phyloP scores from a whole-genome alignment of 2,113 vertebrate species.

The Poeciliopsis retropinna region DNA sequence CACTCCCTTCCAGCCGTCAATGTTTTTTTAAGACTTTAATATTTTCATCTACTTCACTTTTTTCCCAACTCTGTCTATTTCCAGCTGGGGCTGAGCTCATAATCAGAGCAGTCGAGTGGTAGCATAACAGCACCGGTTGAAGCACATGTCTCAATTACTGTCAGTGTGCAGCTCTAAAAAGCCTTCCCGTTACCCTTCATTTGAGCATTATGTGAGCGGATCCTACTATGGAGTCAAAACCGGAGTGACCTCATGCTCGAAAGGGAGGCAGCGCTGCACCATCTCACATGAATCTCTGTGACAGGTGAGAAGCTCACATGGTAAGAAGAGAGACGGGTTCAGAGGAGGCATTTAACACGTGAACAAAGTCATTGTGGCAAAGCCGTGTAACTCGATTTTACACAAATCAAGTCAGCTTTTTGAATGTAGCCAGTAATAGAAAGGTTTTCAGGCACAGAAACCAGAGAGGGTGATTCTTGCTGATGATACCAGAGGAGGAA shows the following conservation, averaged over 20 bases:
- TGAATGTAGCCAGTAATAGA: not conserved
- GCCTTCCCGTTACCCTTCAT: conserved; percentile 36
- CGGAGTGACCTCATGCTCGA: not conserved
- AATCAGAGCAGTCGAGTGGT: conserved; percentile 37
- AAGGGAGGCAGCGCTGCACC: conserved; percentile 2
- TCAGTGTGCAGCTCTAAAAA: conserved; percentile 43
- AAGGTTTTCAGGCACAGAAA: not conserved
- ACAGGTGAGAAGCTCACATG: conserved; percentile 10
- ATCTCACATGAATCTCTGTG: not conserved
- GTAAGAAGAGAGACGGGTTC: conserved; percentile 11
- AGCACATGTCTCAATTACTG: conserved; percentile 65
- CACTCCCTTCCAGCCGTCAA: not conserved
- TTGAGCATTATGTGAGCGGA: conserved; percentile 30
- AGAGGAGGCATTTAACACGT: not conserved
- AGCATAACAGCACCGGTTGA: conserved; percentile 32
- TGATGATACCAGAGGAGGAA: not conserved
- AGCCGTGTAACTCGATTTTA: not conserved
- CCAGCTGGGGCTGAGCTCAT: conserved; percentile 20
- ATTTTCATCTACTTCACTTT: not conserved
- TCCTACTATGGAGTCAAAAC: conserved; percentile 16
- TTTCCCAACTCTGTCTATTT: not conserved
- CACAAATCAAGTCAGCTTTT: not conserved
- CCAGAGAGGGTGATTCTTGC: not conserved
- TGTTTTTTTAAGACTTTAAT: not conserved
- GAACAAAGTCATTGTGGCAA: not conserved